Base-by-base conservation (phyloP, 2,113 vertebrate species). In the Callaeas wilsoni region DNA sequence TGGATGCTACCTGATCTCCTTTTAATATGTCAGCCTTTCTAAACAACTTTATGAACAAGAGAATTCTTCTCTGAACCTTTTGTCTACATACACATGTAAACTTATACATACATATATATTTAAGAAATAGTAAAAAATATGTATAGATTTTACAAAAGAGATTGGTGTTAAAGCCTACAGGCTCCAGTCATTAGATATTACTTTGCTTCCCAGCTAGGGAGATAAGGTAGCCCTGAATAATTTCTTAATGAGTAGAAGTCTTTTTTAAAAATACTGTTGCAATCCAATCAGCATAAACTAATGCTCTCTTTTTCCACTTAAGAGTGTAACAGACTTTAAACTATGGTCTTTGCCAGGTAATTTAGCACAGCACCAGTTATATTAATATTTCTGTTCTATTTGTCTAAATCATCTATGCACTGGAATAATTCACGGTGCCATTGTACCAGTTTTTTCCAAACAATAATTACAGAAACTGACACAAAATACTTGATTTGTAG, bases 381-480 rank as follows among this genome's bases (percentile, higher is more conserved):
- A 87, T 93, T 96, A 93, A 75, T 87, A 96, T 93, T 92, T 89
- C 46, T 50, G 7, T 93, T 93, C 50, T 69, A 87, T 95, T 96
- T 93, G n/a, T 71, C 56, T 90, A 93, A 87, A 73, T 77, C 65
- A 73, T 60, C 59, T 70, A 23, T 76, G 20, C 16, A 39, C 15
- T 87, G 56, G 91, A 87, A 92, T 94, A 94, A 93, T 76, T 94
- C 67, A 85, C 2, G 0, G 15, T 82, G 47, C 29, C 62, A 74
- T 87, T 93, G 65, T 93, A 93, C 74, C 41, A 65, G 46, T 89
- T 76, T 79, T 87, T 91, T 73, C 74, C 88, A 94, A 95, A 89
- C 70, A 94, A 84, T 96, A 94, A 96, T 93, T 96, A 96, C 89
- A 64, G 37, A 90, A 95, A 93, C 65, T 90, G 85, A 93, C 91